Base-by-base conservation (phyloP, 2,888 invertebrate species). In the Brachynemurus nebulosus region DNA sequence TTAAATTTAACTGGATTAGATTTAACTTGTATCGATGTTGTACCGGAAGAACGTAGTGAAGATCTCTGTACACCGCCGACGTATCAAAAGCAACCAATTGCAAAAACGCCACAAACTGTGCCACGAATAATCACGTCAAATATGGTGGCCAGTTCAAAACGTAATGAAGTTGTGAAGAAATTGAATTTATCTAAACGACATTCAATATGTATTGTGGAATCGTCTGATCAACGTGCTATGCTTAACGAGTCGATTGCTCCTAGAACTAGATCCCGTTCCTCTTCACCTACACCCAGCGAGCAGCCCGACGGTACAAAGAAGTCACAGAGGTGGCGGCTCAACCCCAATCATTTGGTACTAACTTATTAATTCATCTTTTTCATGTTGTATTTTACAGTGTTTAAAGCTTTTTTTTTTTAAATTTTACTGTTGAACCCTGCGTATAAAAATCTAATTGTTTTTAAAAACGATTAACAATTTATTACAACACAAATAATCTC, bases 291-390 rank as follows among this genome's bases (percentile, higher is more conserved):
- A 21, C 25, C 40, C 4, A 20, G 35, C 12, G 42, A 42, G 34
- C 42, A 34, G 35, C 34, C 42, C 34, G 21, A 35, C 20, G 42
- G 21, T 17, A 19, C 34, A 21, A 9, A 23, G 14, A 11, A 20
- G 21, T 42, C 35, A 35, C 35, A 35, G 35, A 18, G 21, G 37
- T 37, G 37, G 42, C 33, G 20, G 20, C 42, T 19, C 17, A 20
- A 35, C 16, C 21, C 25, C 42, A 16, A 35, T 35, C 34, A 35
- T 17, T 21, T 25, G 42, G 42, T 42, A 42, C 42, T 42, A 42
- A 35, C 35, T 40, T 40, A 8, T n/a, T 19, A 38, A 19, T 38
- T 17, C 38, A 38, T 38, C 17, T 38, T 33, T 14, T 9, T 33
- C 33, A 25, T 33, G 5, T 33, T 16, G 16, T 4, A 33, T 25